Conservation (phyloP, 2,888 invertebrate genomes). For the Nemurella pictetii region DNA sequence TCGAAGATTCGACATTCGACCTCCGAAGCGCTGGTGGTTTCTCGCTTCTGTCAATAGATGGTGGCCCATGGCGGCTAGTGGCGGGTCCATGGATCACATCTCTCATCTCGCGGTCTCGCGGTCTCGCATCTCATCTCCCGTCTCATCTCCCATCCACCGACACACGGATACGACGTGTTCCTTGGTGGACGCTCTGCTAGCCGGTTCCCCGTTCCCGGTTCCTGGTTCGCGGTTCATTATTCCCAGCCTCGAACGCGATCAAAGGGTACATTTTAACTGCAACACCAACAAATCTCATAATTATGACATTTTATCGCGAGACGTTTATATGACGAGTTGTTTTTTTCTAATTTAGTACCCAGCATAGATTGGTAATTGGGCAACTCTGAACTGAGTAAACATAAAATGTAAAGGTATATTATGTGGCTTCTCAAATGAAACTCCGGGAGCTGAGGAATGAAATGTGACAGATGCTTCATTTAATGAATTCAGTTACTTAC, state of each 20-base stretch:
- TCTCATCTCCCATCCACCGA: too few species aligned
- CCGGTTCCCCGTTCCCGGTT: too few species aligned
- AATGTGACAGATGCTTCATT: neutral
- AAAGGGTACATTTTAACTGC: neutral
- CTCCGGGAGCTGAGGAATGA: neutral
- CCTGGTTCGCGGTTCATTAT: neutral
- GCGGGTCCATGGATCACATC: too few species aligned
- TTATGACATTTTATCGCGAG: neutral
- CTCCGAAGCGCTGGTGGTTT: too few species aligned
- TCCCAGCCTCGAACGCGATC: neutral
- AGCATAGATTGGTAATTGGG: neutral
- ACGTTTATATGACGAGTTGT: neutral
- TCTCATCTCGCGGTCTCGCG: too few species aligned
- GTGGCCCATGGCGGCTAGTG: neutral
- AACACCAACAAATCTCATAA: neutral
- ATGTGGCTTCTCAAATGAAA: neutral
- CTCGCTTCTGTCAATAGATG: neutral
- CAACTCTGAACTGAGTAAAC: neutral
- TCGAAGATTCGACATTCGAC: too few species aligned
- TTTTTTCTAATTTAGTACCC: neutral
- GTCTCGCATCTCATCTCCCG: too few species aligned
- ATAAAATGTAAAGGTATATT: neutral
- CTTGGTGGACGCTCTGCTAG: too few species aligned
- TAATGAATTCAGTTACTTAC: neutral
- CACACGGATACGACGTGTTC: too few species aligned